Evolutionary conservation across 2,888 invertebrate genomes (phyloP), one percentile per base, ranked within the genome.

Genomic region (Chaitophorus viminalis): DNA sequence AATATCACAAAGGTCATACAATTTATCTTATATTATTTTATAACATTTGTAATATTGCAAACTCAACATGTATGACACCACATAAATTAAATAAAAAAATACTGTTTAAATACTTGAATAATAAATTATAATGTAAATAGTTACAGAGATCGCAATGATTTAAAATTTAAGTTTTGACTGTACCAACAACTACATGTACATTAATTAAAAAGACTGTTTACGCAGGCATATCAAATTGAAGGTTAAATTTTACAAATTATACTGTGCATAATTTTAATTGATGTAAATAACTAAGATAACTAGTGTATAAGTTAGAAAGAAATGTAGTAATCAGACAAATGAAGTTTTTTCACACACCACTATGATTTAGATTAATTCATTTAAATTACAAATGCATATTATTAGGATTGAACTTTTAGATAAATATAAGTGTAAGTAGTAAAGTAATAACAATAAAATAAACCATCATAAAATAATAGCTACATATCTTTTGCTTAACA

Each of bases 41-140:
- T 33, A 72, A 36, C 11, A 77, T 31, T 31, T 54, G 25, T 78
- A 54, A 78, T 78, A 25, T 60, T 60, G 33, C 14, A 54, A 54
- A 52, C 4, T 54, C 33, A 78, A 54, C 2, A 76, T 78, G 14
- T 54, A 79, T 65, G 36, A 60, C n/a, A 36, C 8, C 18, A 39
- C 21, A 79, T 79, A 54, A 1, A 36, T 31, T 39, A 8, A 79
- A 39, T 36, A 36, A 39, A 39, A 65, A 79, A 65, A 68, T 68
- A 79, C 65, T 79, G 65, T 79, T 39, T 68, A 68, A 79, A 79
- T 79, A 65, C 65, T 39, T 65, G 3, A 65, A 79, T 36, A 36
- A 29, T 70, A 31, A 29, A 14, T 52, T 74, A 25, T 72, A 82
- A n/a, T 54, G 4, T 11, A 39, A 60, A 39, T 60, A 75, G 21